These are phyloP conservation scores for Watsonalla cultraria DNA, from an alignment of 2,888 invertebrate species.

Conservation along the genomic window DNA sequence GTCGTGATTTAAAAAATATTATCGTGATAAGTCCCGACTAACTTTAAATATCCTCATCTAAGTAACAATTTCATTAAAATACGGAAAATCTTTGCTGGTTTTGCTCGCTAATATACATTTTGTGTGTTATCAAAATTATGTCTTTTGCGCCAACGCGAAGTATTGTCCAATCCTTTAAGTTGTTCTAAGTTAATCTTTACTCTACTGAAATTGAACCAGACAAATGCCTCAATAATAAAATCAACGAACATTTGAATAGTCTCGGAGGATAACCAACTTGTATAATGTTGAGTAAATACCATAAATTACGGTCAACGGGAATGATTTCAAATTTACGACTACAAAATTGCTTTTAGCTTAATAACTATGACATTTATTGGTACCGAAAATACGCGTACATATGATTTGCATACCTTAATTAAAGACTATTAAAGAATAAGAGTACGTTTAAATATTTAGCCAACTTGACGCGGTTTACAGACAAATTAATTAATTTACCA, in stretches of 20 bases:
- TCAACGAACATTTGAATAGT: slow-evolving; percentile 37
- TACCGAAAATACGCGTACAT: slow-evolving; percentile 10
- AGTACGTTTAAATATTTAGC: too few relatives aligned
- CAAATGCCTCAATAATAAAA: slow-evolving; percentile 41
- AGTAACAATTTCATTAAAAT: too few relatives aligned
- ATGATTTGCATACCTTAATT: neutral
- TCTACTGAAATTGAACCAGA: slow-evolving; percentile 28
- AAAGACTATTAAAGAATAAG: neutral
- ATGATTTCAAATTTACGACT: slow-evolving; percentile 25
- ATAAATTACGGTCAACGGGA: slow-evolving; percentile 33
- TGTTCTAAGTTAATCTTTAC: slow-evolving; percentile 13
- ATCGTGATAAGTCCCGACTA: too few relatives aligned
- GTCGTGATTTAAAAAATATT: too few relatives aligned
- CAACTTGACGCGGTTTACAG: neutral
- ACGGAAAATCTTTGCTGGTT: too few relatives aligned
- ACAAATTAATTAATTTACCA: too few relatives aligned
- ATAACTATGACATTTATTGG: slow-evolving; percentile 23
- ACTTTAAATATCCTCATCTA: too few relatives aligned
- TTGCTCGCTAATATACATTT: neutral
- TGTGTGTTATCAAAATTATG: neutral
- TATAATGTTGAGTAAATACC: slow-evolving; percentile 30
- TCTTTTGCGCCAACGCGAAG: neutral
- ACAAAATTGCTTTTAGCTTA: slow-evolving; percentile 21
- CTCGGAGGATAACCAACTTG: slow-evolving; percentile 16
- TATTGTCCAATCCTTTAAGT: neutral